Evolutionary conservation across 1,140 invertebrate species (phyloP), one percentile per base, ranked within the genome.

Genomic region (Drosophila nasuta): DNA sequence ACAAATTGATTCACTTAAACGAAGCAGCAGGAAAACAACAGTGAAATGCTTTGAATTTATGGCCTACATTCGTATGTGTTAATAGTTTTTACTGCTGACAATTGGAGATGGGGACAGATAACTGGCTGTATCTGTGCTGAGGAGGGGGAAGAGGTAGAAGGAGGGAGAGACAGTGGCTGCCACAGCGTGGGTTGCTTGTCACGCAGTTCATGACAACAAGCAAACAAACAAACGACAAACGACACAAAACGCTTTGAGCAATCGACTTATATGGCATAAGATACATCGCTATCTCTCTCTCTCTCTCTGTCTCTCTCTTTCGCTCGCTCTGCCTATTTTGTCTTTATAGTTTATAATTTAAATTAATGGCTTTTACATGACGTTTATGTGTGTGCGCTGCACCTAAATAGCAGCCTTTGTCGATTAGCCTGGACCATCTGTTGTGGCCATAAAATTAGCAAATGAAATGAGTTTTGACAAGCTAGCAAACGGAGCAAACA

Each of bases 331-430:
- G 70, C 79, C 75, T 67, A 74, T 72, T 79, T 86, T 69, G 83
- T 70, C 67, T 83, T 89, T 88, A 81, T 89, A 76, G 85, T 85
- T 85, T 79, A 81, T 85, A 89, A 88, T 88, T 88, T 88, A 85
- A 88, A 88, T 88, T 89, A 88, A 88, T 89, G 85, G 75, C 75
- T 70, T 85, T 85, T 88, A 88, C 81, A 85, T 75, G 75, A 89
- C 74, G 54, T 41, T 38, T 74, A 75, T 80, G 74, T 70, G 77
- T 66, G 41, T 59, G 68, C 43, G 68, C 77, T 65, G 69, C 69
- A 73, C 75, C 65, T 54, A 67, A 64, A 64, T 52, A 17, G 3
- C 6, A 38, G 8, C 35, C 7, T 25, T 10, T 38, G 79, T 56
- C 76, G 82, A 76, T 82, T 87, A 77, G 67, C 66, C 62, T 54